phyloP scores from a whole-genome alignment of 2,888 invertebrate genomes.

The Perdita meconis region DNA sequence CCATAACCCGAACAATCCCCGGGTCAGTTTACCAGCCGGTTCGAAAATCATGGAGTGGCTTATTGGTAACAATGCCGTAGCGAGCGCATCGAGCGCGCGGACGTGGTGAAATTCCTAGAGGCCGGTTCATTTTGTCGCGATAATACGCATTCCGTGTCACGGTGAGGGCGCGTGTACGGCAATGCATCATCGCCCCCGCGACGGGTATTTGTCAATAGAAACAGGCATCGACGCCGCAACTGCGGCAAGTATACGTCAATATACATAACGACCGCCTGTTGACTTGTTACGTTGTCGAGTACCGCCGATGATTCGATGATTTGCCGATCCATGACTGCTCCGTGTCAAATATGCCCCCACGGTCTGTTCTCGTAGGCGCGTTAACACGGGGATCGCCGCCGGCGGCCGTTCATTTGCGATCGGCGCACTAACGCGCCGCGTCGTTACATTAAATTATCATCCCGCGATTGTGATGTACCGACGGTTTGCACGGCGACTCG shows the following conservation, averaged over 20 bases:
- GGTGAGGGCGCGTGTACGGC: slow-evolving; percentile 65
- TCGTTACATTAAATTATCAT: slow-evolving; percentile 81
- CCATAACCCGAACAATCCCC: too few species aligned
- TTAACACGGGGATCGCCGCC: slow-evolving; percentile 68
- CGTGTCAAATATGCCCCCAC: slow-evolving; percentile 77
- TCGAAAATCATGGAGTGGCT: slow-evolving; percentile 11
- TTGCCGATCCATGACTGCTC: slow-evolving; percentile 80
- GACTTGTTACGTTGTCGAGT: slow-evolving; percentile 83
- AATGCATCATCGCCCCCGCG: slow-evolving; percentile 71
- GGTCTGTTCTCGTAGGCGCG: slow-evolving; percentile 66
- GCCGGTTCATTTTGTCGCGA: slow-evolving; percentile 71
- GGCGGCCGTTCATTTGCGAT: slow-evolving; percentile 72
- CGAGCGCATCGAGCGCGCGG: slow-evolving; percentile 40
- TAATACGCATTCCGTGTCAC: slow-evolving; percentile 71
- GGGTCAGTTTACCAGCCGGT: not conserved
- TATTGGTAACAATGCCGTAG: slow-evolving; percentile 1
- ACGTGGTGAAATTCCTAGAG: slow-evolving; percentile 59
- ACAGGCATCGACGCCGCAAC: slow-evolving; percentile 75
- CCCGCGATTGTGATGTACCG: slow-evolving; percentile 72
- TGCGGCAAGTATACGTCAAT: slow-evolving; percentile 76
- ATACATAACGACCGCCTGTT: slow-evolving; percentile 79
- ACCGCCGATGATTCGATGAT: slow-evolving; percentile 80
- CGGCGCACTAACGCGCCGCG: slow-evolving; percentile 70
- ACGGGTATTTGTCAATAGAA: slow-evolving; percentile 80
- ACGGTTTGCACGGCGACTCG: slow-evolving; percentile 70